Evolutionary conservation across 2,113 vertebrate genomes (phyloP).

Genomic region (Sinocyclocheilus anshuiensis): DNA sequence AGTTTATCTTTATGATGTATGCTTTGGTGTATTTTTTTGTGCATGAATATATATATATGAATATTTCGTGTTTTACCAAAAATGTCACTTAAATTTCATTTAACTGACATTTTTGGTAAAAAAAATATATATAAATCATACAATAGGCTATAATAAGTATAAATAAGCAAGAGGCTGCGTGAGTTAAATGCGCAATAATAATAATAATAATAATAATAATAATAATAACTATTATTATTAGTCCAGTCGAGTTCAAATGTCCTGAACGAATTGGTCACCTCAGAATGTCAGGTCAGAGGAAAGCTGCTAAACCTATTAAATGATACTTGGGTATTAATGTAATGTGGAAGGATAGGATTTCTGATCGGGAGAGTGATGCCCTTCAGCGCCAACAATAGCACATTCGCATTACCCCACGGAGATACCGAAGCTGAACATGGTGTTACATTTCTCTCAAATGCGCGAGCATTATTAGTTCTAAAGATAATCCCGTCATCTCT

Average conservation of each 20-base stretch:
- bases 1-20: neutral
- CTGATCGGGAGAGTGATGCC: constrained; percentile 42
- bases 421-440: constrained; percentile 41
- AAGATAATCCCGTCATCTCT: constrained; percentile 48
- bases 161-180: too few species aligned
- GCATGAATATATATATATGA: too few species aligned
- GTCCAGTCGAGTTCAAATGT: neutral
- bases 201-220: neutral
- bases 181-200: neutral
- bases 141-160: neutral
- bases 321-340: constrained; percentile 14
- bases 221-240: neutral
- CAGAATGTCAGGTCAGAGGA: neutral
- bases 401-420: constrained; percentile 32
- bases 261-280: constrained; percentile 5
- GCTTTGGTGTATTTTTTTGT: too few species aligned
- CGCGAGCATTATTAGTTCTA: constrained; percentile 49
- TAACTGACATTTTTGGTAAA: neutral
- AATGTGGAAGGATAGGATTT: constrained; percentile 45
- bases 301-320: constrained; percentile 45
- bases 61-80: too few species aligned
- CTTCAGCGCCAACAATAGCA: constrained; percentile 53
- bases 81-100: neutral
- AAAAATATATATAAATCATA: too few species aligned
- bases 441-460: constrained; percentile 56